A percentile compares a stretch with the other conserved stretches of the same genome.
These are phyloP conservation scores for Pseudomyrmex gracilis DNA, from an alignment of 1,140 invertebrate species.

Conservation along the genomic window DNA sequence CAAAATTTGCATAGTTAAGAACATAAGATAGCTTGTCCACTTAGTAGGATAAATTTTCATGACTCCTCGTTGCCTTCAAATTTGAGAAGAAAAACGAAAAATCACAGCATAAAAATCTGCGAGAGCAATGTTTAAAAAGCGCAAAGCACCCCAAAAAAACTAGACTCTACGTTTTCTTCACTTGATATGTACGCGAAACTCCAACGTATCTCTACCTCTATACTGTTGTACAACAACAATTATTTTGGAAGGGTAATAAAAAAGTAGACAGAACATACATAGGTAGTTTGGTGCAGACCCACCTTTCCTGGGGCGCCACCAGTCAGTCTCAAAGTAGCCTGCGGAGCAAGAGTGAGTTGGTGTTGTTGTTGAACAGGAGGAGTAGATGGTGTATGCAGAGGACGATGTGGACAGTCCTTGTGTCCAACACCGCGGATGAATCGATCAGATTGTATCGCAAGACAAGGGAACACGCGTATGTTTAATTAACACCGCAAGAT, in stretches of 20 bases:
- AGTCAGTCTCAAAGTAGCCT: constrained; percentile 97
- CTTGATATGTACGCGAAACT: constrained; percentile 40
- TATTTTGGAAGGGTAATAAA: constrained; percentile 79
- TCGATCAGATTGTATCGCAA: constrained; percentile 81
- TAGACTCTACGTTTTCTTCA: constrained; percentile 67
- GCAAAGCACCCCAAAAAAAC: constrained; percentile 51
- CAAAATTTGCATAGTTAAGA: constrained; percentile 34
- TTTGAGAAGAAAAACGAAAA: constrained; percentile 45
- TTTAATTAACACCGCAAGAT: constrained; percentile 83
- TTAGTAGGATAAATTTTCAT: constrained; percentile 40
- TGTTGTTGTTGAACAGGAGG: constrained; percentile 85
- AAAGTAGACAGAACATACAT: constrained; percentile 85
- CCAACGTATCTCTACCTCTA: constrained; percentile 77
- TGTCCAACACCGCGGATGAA: constrained; percentile 84
- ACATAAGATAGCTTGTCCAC: constrained; percentile 56
- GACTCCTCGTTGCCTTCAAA: constrained; percentile 20
- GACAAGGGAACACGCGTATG: constrained; percentile 81
- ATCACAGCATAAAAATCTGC: constrained; percentile 31
- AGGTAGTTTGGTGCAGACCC: constrained; percentile 87
- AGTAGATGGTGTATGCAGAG: constrained; percentile 91
- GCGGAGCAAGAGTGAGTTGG: constrained; percentile 87
- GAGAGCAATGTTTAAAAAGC: constrained; percentile 49
- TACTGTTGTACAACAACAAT: constrained; percentile 72
- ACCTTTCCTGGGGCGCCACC: constrained; percentile 98
- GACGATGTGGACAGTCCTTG: constrained; percentile 95